phyloP scores from a whole-genome alignment of 2,888 invertebrate species.

The Alsophila aescularia region DNA sequence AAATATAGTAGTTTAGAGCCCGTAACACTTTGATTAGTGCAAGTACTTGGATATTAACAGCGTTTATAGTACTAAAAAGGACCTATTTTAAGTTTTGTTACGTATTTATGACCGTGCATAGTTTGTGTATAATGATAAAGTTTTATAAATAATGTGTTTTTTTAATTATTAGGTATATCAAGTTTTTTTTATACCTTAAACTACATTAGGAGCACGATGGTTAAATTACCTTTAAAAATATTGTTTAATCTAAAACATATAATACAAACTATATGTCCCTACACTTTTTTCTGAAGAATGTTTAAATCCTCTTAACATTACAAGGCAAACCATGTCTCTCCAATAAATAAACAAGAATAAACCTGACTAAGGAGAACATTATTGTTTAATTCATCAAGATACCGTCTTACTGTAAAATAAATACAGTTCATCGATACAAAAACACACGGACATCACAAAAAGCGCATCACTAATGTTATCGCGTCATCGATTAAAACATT shows the following conservation, averaged over 20 bases:
- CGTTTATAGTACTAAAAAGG: neutral
- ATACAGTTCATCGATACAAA: conserved; percentile 46
- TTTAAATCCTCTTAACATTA: neutral
- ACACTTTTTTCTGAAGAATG: no score
- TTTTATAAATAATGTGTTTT: no score
- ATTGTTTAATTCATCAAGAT: conserved; percentile 39
- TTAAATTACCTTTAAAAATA: no score
- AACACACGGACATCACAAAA: conserved; percentile 40
- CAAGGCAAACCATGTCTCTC: neutral
- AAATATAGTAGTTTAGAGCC: conserved; percentile 15
- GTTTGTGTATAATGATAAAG: no score
- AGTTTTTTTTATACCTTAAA: no score
- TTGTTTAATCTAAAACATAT: no score
- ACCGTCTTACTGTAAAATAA: conserved; percentile 39
- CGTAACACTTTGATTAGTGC: conserved; percentile 4
- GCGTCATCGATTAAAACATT: conserved; percentile 84
- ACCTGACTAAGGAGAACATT: conserved; percentile 29
- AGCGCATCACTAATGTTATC: conserved; percentile 74
- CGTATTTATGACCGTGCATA: neutral
- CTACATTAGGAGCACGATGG: no score
- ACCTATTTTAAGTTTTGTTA: neutral
- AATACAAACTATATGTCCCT: no score
- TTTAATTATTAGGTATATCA: no score
- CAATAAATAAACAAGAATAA: conserved; percentile 5
- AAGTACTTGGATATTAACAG: neutral